Conservation (phyloP, 2,113 vertebrate species). For the Hippoglossus stenolepis region DNA sequence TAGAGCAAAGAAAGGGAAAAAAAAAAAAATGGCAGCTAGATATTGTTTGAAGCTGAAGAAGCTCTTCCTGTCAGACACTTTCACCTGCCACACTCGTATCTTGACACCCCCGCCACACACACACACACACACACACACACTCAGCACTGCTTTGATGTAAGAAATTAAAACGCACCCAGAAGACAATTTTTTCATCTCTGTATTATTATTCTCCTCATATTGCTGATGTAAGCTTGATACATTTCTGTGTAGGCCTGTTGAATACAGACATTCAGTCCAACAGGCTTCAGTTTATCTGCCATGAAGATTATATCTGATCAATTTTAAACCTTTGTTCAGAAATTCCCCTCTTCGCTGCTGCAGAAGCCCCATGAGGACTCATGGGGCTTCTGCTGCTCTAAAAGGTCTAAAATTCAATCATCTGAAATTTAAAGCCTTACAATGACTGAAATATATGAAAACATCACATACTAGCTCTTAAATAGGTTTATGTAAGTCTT, state of each 20-base stretch:
- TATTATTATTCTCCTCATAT: background rate
- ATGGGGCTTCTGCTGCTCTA: too few relatives aligned
- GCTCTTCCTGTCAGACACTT: slow-evolving; percentile 68
- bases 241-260: background rate
- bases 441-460: too few relatives aligned
- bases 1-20: slow-evolving; percentile 49
- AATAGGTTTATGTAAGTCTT: too few relatives aligned
- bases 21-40: slow-evolving; percentile 44
- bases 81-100: slow-evolving; percentile 57
- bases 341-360: background rate
- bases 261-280: background rate
- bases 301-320: too few relatives aligned
- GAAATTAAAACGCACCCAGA: too few relatives aligned
- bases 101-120: background rate
- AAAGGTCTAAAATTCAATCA: too few relatives aligned
- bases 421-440: too few relatives aligned
- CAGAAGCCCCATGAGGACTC: too few relatives aligned
- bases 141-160: too few relatives aligned
- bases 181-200: too few relatives aligned
- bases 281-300: background rate
- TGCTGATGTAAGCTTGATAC: background rate
- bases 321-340: background rate
- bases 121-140: too few relatives aligned
- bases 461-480: too few relatives aligned
- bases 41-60: slow-evolving; percentile 74